Base-by-base conservation (phyloP, 2,113 vertebrate genomes). In the Formicarius rufipectus region DNA sequence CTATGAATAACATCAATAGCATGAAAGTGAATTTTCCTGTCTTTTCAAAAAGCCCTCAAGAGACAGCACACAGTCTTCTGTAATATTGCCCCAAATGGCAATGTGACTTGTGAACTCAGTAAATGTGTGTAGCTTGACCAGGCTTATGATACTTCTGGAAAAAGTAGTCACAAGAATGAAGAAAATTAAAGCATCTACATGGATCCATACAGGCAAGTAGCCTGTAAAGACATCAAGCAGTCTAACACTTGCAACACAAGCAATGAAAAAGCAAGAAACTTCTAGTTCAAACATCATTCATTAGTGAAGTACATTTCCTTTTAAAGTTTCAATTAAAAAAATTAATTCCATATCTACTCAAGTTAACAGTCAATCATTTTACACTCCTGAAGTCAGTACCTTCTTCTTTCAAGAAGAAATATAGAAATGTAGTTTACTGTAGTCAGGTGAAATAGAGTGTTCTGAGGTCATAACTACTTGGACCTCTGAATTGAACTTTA, bases 21-120 rank as follows among this genome's bases (percentile, higher is more conserved):
- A n/a, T 42, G 31, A 87, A 95, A 96, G 84, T 83, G 55, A 52
- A 78, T 94, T 97, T 94, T 67, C 92, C 91, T 92, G 84, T 94
- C 25, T 87, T 76, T 88, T 77, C 47, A 63, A 59, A 90, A 83
- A 93, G 24, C 40, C 40, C 76, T 87, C 73, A 66, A 83, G 85
- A 89, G 94, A 85, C n/a, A 83, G 15, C 13, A 72, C 37, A 66
- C 27, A 58, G 28, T 68, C 40, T 84, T 84, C 81, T 82, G 52
- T 77, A 72, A 47, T 88, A 49, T 16, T 81, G 33, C 25, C 37
- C 30, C 4, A 11, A 86, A 86, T 45, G 21, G 33, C 2, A 8
- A 40, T 7, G 9, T 27, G 35, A 62, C 75, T 94, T 92, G 40
- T 75, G 49, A 77, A 45, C 53, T 80, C 9, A 12, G 52, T 30